Evolutionary conservation across 2,797 vertebrate species (phyloP), one percentile per base, ranked within the genome.

Genomic region (Macropodus opercularis): DNA sequence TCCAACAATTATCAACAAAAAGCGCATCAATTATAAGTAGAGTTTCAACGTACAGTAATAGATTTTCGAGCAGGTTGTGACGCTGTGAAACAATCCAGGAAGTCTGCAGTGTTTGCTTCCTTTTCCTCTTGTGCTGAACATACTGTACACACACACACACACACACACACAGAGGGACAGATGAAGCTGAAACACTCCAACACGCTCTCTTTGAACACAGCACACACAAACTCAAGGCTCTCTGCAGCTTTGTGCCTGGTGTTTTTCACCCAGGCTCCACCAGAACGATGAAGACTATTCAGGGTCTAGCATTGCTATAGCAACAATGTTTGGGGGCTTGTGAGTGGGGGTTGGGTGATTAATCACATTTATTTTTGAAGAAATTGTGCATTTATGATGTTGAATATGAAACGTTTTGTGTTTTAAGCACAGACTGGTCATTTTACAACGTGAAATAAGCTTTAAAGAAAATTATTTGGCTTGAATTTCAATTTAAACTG

Each of bases 231-330:
- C 61, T 74, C 80, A 26, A 39, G 52, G 36, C 43, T 65, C 34
- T 52, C 1, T 1, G 19, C 40, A 12, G 52, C 52, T 61, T 70
- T 57, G 55, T 69, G 61, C 42, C 39, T 56, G 34, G 60, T 65
- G 27, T 65, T 64, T 69, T 66, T 46, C 40, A 23, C 18, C 53
- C 47, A 2, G 39, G 42, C 40, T 10, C 17, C 0, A 38, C 60
- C 55, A 49, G 64, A 71, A 79, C 13, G 32, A 34, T n/a, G 40
- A 44, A 38, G 63, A 39, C 21, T 7, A 63, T 73, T 78, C 69
- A 57, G 51, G 51, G 70, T 58, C 77, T 40, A 1, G 57, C 59
- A 79, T 86, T 60, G 67, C 81, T 78, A 85, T 84, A 75, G 80
- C 81, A 87, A 87, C 81, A 9, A 64, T 66, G 64, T 77, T 80